Conservation (phyloP, 37 sponge, comb jelly and placozoan species). For the Dysidea cf. avara region DNA sequence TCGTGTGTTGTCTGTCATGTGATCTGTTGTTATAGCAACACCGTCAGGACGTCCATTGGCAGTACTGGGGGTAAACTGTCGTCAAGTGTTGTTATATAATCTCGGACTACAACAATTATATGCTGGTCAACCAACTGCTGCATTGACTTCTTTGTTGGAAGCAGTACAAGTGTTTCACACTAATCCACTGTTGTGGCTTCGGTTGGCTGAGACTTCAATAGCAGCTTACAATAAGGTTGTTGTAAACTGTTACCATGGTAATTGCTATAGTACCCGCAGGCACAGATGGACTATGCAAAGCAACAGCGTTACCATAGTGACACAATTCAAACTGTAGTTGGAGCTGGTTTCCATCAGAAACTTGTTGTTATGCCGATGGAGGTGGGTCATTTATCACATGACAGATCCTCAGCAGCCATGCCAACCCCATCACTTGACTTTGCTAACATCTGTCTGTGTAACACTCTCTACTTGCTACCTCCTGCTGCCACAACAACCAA, state of each 20-base stretch:
- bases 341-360: slow-evolving; percentile 76
- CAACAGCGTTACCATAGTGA: slow-evolving; percentile 60
- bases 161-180: slow-evolving; percentile 89
- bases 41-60: slow-evolving; percentile 84
- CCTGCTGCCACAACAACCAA: neutral
- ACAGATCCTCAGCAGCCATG: slow-evolving; percentile 61
- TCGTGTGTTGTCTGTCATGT: neutral
- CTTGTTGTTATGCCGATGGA: slow-evolving; percentile 45
- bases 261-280: slow-evolving; percentile 1
- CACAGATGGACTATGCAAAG: slow-evolving; percentile 13
- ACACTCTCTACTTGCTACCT: slow-evolving; percentile 82
- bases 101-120: slow-evolving; percentile 90
- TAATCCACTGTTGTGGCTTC: slow-evolving; percentile 91
- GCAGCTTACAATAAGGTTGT: slow-evolving; percentile 65
- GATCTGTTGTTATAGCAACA: slow-evolving; percentile 41
- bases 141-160: slow-evolving; percentile 91
- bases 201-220: slow-evolving; percentile 93
- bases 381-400: neutral
- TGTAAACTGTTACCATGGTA: neutral
- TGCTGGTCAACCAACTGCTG: slow-evolving; percentile 77
- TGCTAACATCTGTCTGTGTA: slow-evolving; percentile 86
- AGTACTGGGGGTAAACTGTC: slow-evolving; percentile 83
- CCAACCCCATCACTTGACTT: slow-evolving; percentile 88
- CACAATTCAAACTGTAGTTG: slow-evolving; percentile 70
- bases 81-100: slow-evolving; percentile 90